phyloP scores from a whole-genome alignment of 2,888 invertebrate genomes.

The Ephialtes manifestator region DNA sequence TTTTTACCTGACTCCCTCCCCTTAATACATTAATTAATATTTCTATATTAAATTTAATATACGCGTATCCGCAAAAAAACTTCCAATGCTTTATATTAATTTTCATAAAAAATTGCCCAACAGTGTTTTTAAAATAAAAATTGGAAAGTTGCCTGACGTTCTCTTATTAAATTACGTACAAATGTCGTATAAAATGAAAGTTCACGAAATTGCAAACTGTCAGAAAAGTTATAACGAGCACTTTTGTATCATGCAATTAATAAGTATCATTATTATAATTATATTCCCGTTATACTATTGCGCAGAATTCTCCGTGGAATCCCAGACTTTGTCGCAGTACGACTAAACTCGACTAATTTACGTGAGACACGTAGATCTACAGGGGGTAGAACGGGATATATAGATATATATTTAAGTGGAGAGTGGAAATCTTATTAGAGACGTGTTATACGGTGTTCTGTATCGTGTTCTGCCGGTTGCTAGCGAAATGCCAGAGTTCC shows the following conservation, averaged over 20 bases:
- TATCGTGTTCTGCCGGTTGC: conserved; percentile 28
- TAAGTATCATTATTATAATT: not conserved
- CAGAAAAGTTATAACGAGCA: not conserved
- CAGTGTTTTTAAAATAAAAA: too few species aligned
- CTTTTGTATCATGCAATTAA: not conserved
- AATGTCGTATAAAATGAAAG: too few species aligned
- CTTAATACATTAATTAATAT: too few species aligned
- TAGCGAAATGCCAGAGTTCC: conserved; percentile 56
- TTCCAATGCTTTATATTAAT: too few species aligned
- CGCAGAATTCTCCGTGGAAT: not conserved
- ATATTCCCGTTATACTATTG: not conserved
- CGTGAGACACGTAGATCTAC: not conserved
- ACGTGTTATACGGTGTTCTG: conserved; percentile 5
- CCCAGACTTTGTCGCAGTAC: conserved; percentile 1
- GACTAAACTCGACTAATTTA: conserved; percentile 14
- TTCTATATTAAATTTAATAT: too few species aligned
- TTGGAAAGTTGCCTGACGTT: too few species aligned
- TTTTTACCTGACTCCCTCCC: too few species aligned
- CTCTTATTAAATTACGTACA: too few species aligned
- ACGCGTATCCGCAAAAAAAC: too few species aligned
- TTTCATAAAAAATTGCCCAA: too few species aligned
- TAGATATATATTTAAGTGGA: not conserved
- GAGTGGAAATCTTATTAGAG: conserved; percentile 42
- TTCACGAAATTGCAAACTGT: too few species aligned
- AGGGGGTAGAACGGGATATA: not conserved